These are phyloP conservation scores for Drosophila sp. DNA, from an alignment of 1,140 invertebrate species.

Conservation along the genomic window DNA sequence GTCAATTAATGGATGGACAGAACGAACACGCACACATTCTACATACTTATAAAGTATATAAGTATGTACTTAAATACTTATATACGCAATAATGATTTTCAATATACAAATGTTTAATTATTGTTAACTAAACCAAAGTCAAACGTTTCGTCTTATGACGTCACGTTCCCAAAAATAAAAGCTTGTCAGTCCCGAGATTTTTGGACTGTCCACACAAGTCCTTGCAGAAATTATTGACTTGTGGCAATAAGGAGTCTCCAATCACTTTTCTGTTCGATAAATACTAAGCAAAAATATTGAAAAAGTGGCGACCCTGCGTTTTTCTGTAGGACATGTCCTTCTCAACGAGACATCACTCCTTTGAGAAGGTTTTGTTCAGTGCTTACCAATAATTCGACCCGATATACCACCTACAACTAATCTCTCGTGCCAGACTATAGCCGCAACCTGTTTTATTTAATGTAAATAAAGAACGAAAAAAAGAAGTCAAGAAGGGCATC, in stretches of 20 bases:
- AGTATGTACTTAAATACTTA: constrained; percentile 2
- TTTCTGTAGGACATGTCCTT: no score
- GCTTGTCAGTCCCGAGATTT: constrained; percentile 9
- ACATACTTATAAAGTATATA: background rate
- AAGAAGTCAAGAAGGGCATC: no score
- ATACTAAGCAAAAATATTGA: no score
- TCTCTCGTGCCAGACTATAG: no score
- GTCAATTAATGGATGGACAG: constrained; percentile 62
- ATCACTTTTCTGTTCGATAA: constrained; percentile 51
- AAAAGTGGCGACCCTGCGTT: no score
- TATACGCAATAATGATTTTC: constrained; percentile 14
- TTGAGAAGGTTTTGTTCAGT: no score
- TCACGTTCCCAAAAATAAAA: constrained; percentile 54
- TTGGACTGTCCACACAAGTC: constrained; percentile 62
- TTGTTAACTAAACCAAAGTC: constrained; percentile 36
- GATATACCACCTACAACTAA: no score
- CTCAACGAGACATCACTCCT: no score
- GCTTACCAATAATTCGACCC: no score
- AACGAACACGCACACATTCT: background rate
- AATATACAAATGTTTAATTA: constrained; percentile 33
- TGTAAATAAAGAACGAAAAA: no score
- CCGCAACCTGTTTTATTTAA: no score
- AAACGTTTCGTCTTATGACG: constrained; percentile 22
- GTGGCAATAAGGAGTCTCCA: constrained; percentile 83
- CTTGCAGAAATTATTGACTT: constrained; percentile 52